phyloP scores from a whole-genome alignment of 2,888 invertebrate species.

The Trissolcus japonicus region DNA sequence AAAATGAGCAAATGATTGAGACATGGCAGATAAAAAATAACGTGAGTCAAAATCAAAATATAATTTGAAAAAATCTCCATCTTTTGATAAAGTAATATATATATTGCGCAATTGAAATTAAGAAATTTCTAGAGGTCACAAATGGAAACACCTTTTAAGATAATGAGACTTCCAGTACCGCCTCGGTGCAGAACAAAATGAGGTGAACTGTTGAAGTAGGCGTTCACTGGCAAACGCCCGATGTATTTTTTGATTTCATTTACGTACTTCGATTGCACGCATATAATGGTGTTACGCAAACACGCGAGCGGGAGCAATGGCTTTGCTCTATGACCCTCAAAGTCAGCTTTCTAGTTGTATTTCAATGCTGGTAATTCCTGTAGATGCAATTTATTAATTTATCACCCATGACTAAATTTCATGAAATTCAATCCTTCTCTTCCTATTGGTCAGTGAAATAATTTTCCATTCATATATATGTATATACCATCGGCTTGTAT shows the following conservation, averaged over 20 bases:
- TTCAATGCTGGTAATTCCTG: conserved; percentile 45
- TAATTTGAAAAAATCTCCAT: neutral
- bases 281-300: conserved; percentile 39
- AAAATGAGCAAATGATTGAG: neutral
- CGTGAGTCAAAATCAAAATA: neutral
- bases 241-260: conserved; percentile 25
- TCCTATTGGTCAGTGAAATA: neutral
- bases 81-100: neutral
- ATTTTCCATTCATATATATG: no score
- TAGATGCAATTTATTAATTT: conserved; percentile 23
- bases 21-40: no score
- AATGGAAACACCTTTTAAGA: neutral
- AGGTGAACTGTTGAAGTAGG: conserved; percentile 31
- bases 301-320: conserved; percentile 57
- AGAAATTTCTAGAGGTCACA: neutral
- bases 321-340: conserved; percentile 68
- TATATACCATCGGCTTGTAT: no score
- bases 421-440: conserved; percentile 4
- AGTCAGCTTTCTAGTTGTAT: conserved; percentile 64
- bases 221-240: conserved; percentile 24
- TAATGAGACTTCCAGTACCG: neutral
- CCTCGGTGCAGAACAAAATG: conserved; percentile 15
- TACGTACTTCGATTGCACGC: conserved; percentile 30
- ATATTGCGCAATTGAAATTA: neutral
- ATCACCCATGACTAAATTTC: conserved; percentile 26